phyloP scores from a whole-genome alignment of 2,113 vertebrate genomes.

The Poeciliopsis prolifica region DNA sequence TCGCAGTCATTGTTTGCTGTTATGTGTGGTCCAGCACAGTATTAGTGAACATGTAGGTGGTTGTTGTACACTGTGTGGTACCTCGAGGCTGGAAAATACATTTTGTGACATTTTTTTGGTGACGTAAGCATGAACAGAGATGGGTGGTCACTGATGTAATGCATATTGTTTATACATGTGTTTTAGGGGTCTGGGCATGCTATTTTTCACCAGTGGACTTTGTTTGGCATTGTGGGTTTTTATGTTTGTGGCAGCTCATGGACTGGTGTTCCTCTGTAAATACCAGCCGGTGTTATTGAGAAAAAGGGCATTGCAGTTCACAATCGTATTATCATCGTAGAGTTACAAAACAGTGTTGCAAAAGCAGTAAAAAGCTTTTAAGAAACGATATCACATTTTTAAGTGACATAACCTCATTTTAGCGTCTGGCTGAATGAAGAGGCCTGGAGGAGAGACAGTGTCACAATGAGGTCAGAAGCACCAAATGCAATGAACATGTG shows the following conservation, averaged over 20 bases:
- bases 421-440: conserved; percentile 27
- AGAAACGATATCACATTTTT: conserved; percentile 17
- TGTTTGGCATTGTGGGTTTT: conserved; percentile 66
- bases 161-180: conserved; percentile 50
- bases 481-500: conserved; percentile 59
- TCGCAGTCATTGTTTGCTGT: too few relatives aligned
- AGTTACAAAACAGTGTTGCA: conserved; percentile 33
- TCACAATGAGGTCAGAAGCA: conserved; percentile 47
- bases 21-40: background rate
- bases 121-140: conserved; percentile 16
- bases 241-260: conserved; percentile 58
- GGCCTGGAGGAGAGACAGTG: conserved; percentile 31
- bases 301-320: conserved; percentile 4
- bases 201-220: conserved; percentile 50
- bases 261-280: conserved; percentile 55
- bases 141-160: conserved; percentile 38
- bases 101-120: conserved; percentile 8
- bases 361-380: conserved; percentile 48
- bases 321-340: conserved; percentile 44
- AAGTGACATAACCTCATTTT: conserved; percentile 46
- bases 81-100: conserved; percentile 6
- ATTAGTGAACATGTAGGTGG: background rate
- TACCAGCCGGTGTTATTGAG: conserved; percentile 44
- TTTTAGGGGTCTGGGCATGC: conserved; percentile 37
- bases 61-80: conserved; percentile 24